Conservation (phyloP, 2,888 invertebrate species). For the Troides oblongomaculatus region DNA sequence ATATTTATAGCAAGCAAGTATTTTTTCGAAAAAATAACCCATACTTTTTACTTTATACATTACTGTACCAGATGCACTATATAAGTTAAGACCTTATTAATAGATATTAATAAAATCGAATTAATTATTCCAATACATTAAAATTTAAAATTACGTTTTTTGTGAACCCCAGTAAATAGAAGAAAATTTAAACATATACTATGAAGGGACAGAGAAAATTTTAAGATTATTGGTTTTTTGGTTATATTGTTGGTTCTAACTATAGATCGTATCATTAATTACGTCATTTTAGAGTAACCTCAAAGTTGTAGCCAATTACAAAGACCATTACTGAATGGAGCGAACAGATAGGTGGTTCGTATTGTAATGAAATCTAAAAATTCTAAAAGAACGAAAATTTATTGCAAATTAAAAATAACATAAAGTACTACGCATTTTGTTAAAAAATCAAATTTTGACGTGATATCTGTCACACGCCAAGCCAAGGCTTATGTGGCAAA, state of each 20-base stretch:
- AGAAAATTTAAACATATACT: background rate
- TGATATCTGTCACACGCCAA: slow-evolving; percentile 70
- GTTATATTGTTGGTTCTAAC: slow-evolving; percentile 24
- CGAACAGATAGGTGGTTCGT: slow-evolving; percentile 9
- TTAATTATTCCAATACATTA: too few relatives aligned
- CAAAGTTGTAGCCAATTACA: slow-evolving; percentile 42
- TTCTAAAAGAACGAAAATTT: slow-evolving; percentile 21
- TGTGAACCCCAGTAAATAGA: too few relatives aligned
- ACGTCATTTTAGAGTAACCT: slow-evolving; percentile 59
- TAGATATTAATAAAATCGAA: too few relatives aligned
- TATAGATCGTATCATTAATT: slow-evolving; percentile 40
- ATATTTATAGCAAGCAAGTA: too few relatives aligned
- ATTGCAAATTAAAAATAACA: slow-evolving; percentile 36
- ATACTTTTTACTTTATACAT: too few relatives aligned
- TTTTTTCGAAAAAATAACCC: too few relatives aligned
- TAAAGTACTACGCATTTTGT: slow-evolving; percentile 61
- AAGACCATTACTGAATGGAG: slow-evolving; percentile 16
- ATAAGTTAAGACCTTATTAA: too few relatives aligned
- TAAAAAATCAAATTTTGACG: slow-evolving; percentile 64
- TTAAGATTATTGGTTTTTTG: slow-evolving; percentile 5
- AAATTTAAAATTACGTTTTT: too few relatives aligned
- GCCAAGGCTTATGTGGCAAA: slow-evolving; percentile 76
- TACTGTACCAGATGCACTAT: too few relatives aligned
- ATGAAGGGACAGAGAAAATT: background rate
- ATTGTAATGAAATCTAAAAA: slow-evolving; percentile 7